Evolutionary conservation across 2,113 vertebrate species (phyloP), one percentile per base, ranked within the genome.

Genomic region (Oreochromis tanganicae): DNA sequence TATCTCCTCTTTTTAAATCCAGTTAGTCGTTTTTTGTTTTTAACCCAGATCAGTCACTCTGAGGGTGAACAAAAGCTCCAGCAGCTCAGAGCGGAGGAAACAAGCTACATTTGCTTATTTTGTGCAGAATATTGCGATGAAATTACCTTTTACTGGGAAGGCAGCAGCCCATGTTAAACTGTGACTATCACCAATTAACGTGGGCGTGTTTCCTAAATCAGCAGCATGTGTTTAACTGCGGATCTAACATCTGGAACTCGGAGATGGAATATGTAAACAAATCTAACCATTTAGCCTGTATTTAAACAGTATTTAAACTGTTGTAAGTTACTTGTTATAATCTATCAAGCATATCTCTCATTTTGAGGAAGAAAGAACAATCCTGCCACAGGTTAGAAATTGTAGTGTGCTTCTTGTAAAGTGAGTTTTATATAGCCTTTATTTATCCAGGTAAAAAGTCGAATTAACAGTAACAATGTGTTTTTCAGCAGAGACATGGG

Each of bases 21-120:
- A 38, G 63, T 13, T 68, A 21, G 63, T 68, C 3, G 11, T 2
- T 68, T 38, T 66, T 21, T n/a, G 4, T 66, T 38, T 38, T 68
- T 21, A 68, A 21, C 3, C 11, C 6, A 38, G 4, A 38, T 68
- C 0, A 0, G 19, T 68, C 34, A 68, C 19, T 38, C 34, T 68
- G 61, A 66, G 12, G 1, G 1, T 21, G 63, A 68, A 38, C 34
- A 38, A 68, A 68, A 21, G 4, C 19, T 38, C 3, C 6, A 38
- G 34, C 19, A 68, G 61, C 34, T 38, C 10, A 38, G 19, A 4
- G 34, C 19, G 19, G 34, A 38, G 34, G 61, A 68, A 68, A 68
- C 11, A 8, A 68, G 61, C 0, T 38, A 13, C 34, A 38, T 68
- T 21, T 68, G 34, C 63, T 68, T 68, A 13, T 68, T 68, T 68